Evolutionary conservation across 1,140 invertebrate genomes (phyloP).

Genomic region (Drosophila novamexicana): DNA sequence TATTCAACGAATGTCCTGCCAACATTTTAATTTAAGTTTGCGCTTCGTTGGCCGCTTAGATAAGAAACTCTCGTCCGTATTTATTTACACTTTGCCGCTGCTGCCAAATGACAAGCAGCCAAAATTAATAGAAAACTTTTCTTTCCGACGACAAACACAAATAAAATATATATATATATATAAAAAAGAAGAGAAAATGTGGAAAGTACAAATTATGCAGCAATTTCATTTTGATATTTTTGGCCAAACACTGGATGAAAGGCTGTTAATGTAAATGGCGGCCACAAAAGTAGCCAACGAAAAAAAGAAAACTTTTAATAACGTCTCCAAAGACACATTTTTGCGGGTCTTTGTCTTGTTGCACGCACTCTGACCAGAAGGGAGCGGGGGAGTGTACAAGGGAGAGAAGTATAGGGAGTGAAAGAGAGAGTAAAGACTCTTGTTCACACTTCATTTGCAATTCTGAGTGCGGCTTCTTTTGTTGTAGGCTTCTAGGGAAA

Average conservation of each 20-base stretch:
- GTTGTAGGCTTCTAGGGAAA: constrained; percentile 15
- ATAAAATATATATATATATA: constrained; percentile 26
- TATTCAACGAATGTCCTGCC: constrained; percentile 79
- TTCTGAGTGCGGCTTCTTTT: constrained; percentile 65
- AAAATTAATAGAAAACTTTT: constrained; percentile 82
- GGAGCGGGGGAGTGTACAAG: not conserved
- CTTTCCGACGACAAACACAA: constrained; percentile 57
- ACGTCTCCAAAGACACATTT: constrained; percentile 73
- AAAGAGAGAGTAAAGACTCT: constrained; percentile 42
- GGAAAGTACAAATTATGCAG: constrained; percentile 81
- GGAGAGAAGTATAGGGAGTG: not conserved
- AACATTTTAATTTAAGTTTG: constrained; percentile 83
- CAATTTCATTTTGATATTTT: constrained; percentile 83
- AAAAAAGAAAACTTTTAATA: constrained; percentile 75
- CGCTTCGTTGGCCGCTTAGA: constrained; percentile 71
- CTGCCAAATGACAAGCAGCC: constrained; percentile 66
- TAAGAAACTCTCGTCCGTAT: constrained; percentile 69
- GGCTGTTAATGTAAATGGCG: constrained; percentile 81
- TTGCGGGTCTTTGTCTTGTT: constrained; percentile 48
- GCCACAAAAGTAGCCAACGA: constrained; percentile 51
- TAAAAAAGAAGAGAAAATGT: constrained; percentile 38
- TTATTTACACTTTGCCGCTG: constrained; percentile 77
- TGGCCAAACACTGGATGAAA: constrained; percentile 67
- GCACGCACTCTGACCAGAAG: not conserved
- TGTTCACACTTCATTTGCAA: constrained; percentile 81